Conservation (phyloP, 2,797 vertebrate genomes). For the Xerus rutilus region DNA sequence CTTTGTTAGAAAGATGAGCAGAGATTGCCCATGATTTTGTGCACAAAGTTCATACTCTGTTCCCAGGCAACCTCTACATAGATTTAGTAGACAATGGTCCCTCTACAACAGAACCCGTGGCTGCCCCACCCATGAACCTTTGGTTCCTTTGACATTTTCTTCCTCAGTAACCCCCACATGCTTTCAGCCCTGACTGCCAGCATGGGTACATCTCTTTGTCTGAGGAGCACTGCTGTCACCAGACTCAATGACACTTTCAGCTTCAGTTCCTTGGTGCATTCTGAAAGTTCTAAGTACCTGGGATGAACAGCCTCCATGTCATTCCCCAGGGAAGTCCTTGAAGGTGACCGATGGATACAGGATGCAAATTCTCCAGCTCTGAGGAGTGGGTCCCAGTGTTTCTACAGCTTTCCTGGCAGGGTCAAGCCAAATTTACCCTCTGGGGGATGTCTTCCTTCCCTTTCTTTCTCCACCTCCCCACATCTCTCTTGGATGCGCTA, state of each 20-base stretch:
- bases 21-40: not conserved
- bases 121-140: rapidly evolving
- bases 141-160: not conserved
- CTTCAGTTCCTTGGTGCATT: not conserved
- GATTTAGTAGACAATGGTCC: not conserved
- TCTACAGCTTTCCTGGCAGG: not conserved
- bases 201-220: not conserved
- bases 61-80: not conserved
- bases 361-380: not conserved
- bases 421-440: not conserved
- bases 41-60: not conserved
- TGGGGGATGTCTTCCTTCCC: not conserved
- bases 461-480: not conserved
- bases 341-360: not conserved
- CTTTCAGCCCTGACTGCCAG: not conserved
- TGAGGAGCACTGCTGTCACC: not conserved
- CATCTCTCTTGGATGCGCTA: not conserved
- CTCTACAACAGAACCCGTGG: not conserved
- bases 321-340: rapidly evolving
- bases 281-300: not conserved
- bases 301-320: rapidly evolving
- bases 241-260: not conserved
- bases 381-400: not conserved
- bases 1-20: not conserved
- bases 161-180: too few relatives aligned